A percentile compares a stretch with the other conserved stretches of the same genome.
phyloP scores from a whole-genome alignment of 2,888 invertebrate genomes.

The Branchipolynoe longqiensis region DNA sequence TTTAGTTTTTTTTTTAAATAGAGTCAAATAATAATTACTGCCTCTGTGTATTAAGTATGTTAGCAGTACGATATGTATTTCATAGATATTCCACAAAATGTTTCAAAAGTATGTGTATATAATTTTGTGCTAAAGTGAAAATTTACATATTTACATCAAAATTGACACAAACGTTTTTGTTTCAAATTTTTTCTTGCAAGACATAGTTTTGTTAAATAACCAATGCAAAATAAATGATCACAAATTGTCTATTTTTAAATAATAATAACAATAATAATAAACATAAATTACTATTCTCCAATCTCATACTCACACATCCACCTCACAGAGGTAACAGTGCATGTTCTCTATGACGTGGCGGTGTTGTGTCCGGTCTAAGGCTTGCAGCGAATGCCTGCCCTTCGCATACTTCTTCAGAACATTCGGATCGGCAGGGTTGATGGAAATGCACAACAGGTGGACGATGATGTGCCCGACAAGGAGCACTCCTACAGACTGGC shows the following conservation, averaged over 20 bases:
- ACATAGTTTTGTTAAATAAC: no score
- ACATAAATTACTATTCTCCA: not conserved
- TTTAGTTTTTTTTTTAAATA: no score
- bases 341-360: slow-evolving; percentile 97
- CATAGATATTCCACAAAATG: no score
- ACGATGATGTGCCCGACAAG: slow-evolving; percentile 88
- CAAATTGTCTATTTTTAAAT: not conserved
- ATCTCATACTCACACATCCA: slow-evolving; percentile 82
- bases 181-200: no score
- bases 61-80: no score
- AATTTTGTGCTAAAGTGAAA: no score
- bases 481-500: slow-evolving; percentile 84
- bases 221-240: no score
- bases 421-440: slow-evolving; percentile 91
- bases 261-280: not conserved
- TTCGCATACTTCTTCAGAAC: slow-evolving; percentile 63
- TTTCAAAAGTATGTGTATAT: no score
- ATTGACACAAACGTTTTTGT: no score
- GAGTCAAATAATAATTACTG: no score
- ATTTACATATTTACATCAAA: no score
- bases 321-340: slow-evolving; percentile 94
- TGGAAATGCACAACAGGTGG: slow-evolving; percentile 89
- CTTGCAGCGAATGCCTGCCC: slow-evolving; percentile 86
- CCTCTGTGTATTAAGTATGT: no score
- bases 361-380: slow-evolving; percentile 93